Conservation (phyloP, 2,888 invertebrate genomes). For the Campaea margaritaria region DNA sequence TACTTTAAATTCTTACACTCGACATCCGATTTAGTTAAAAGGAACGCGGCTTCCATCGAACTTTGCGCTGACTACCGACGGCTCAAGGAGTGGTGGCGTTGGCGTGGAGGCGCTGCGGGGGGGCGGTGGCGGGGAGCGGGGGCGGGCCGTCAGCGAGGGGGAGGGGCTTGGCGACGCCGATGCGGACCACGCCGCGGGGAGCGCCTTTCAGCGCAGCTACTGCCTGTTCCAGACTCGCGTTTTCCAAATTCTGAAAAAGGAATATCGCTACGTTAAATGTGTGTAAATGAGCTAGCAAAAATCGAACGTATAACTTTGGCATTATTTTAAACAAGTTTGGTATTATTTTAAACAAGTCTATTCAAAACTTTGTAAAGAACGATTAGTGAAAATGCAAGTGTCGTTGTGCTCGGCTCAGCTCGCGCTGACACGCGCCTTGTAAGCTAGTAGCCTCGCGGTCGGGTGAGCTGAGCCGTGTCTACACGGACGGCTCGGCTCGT, state of each 20-base stretch:
- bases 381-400: too few species aligned
- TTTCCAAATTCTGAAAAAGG: constrained; percentile 88
- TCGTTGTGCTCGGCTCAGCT: too few species aligned
- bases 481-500: too few species aligned
- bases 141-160: constrained; percentile 90
- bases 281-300: too few species aligned
- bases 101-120: constrained; percentile 28
- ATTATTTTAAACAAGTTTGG: too few species aligned
- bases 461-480: too few species aligned
- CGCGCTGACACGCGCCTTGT: too few species aligned
- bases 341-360: too few species aligned
- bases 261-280: not conserved
- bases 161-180: constrained; percentile 97
- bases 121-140: constrained; percentile 64
- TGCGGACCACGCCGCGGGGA: constrained; percentile 96
- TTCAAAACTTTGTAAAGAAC: too few species aligned
- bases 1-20: constrained; percentile 5
- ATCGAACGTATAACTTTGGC: too few species aligned
- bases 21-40: not conserved
- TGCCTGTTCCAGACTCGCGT: constrained; percentile 98
- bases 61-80: not conserved
- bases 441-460: too few species aligned
- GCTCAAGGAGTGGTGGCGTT: constrained; percentile 32
- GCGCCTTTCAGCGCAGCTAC: constrained; percentile 99
- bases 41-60: not conserved